Conservation (phyloP, 2,888 invertebrate genomes). For the Cybosia mesomella region DNA sequence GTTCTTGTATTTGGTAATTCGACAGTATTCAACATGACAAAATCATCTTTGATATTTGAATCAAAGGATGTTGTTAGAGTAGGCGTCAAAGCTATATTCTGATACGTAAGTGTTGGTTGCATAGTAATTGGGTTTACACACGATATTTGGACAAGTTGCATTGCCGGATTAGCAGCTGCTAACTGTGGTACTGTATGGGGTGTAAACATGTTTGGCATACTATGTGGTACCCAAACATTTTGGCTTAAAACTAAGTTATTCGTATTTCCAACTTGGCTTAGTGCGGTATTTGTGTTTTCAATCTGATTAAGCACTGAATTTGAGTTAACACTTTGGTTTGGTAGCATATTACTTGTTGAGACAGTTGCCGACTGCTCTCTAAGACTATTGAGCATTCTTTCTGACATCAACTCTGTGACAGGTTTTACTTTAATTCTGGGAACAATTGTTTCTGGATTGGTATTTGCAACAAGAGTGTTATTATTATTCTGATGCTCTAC, state of each 20-base stretch:
- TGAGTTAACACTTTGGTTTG: slow-evolving; percentile 4
- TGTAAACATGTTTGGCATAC: slow-evolving; percentile 19
- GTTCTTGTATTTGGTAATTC: slow-evolving; percentile 75
- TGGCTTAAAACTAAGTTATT: slow-evolving; percentile 9
- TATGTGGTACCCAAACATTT: slow-evolving; percentile 28
- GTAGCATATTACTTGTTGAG: slow-evolving; percentile 16
- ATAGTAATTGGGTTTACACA: slow-evolving; percentile 13
- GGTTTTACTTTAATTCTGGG: slow-evolving; percentile 81
- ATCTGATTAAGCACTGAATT: slow-evolving; percentile 5
- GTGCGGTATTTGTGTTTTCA: slow-evolving; percentile 4
- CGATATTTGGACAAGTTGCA: slow-evolving; percentile 26
- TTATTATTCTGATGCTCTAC: slow-evolving; percentile 23
- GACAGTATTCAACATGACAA: slow-evolving; percentile 64
- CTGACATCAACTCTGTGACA: slow-evolving; percentile 73
- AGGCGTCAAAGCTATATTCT: slow-evolving; percentile 16
- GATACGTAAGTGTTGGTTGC: slow-evolving; percentile 13
- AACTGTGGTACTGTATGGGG: slow-evolving; percentile 24
- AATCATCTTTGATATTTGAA: slow-evolving; percentile 17
- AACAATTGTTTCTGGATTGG: slow-evolving; percentile 17
- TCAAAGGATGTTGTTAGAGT: neutral
- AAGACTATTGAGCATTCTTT: slow-evolving; percentile 52
- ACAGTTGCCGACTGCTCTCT: slow-evolving; percentile 30
- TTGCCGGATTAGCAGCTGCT: slow-evolving; percentile 12
- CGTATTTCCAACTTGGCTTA: slow-evolving; percentile 12
- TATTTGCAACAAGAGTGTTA: neutral